A percentile compares a stretch with the other conserved stretches of the same genome.
These are phyloP conservation scores for Erpornis zantholeuca DNA, from an alignment of 2,113 vertebrate species.

Conservation along the genomic window DNA sequence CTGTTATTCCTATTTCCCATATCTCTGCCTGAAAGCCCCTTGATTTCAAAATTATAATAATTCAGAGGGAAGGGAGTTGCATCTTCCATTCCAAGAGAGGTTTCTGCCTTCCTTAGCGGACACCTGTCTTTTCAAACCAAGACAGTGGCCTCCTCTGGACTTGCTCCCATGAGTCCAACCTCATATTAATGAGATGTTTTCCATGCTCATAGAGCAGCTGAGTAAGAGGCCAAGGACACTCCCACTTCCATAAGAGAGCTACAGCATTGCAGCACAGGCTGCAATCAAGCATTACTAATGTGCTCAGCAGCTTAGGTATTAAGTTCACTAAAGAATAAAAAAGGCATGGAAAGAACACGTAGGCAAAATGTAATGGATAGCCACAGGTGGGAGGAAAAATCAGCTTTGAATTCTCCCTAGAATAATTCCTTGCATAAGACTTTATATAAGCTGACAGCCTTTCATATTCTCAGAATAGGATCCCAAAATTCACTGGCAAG, in stretches of 20 bases:
- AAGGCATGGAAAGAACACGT: slow-evolving; percentile 6
- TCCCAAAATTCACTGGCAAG: slow-evolving; percentile 39
- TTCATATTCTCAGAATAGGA: slow-evolving; percentile 27
- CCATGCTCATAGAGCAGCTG: not conserved
- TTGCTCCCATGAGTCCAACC: rapidly evolving
- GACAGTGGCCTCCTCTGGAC: not conserved
- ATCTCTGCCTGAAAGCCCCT: no score
- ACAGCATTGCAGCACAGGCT: not conserved
- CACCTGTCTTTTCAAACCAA: no score
- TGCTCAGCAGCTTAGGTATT: slow-evolving; percentile 11
- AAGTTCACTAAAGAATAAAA: slow-evolving; percentile 39
- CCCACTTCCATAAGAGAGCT: not conserved
- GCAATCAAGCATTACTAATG: not conserved
- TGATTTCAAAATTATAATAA: no score
- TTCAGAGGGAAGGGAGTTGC: no score
- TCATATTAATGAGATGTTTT: not conserved
- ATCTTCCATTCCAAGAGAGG: no score
- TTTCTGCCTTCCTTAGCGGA: no score
- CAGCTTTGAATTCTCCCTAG: slow-evolving; percentile 50
- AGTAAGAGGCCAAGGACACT: slow-evolving; percentile 16
- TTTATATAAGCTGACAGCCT: slow-evolving; percentile 63
- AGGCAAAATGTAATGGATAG: slow-evolving; percentile 58
- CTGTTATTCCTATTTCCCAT: no score
- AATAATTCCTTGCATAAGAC: slow-evolving; percentile 63
- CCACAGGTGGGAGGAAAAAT: slow-evolving; percentile 62